phyloP scores from a whole-genome alignment of 2,888 invertebrate genomes.

The Tromatobia lineatoria region DNA sequence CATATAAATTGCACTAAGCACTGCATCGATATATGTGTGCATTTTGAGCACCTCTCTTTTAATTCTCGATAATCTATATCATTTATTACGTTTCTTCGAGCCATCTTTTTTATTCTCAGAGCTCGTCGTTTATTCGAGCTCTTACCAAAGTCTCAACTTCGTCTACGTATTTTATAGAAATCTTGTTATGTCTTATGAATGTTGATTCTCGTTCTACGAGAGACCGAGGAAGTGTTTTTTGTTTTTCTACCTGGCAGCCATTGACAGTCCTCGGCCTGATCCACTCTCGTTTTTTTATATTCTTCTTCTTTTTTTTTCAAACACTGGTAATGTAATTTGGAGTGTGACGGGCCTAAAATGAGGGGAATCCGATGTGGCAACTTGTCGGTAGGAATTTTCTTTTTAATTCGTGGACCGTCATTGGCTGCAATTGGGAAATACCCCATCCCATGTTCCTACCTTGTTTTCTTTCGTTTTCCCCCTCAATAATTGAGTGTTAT shows the following conservation, averaged over 20 bases:
- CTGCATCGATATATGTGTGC: conserved; percentile 85
- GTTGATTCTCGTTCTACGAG: conserved; percentile 21
- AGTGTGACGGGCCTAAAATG: neutral
- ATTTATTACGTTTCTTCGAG: conserved; percentile 77
- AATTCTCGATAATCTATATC: conserved; percentile 83
- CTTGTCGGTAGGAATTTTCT: neutral
- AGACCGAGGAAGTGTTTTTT: conserved; percentile 1
- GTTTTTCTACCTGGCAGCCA: conserved; percentile 34
- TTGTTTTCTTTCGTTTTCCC: conserved; percentile 82
- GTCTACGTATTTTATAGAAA: conserved; percentile 40
- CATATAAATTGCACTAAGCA: conserved; percentile 85
- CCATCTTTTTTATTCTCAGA: conserved; percentile 64
- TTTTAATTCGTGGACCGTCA: conserved; percentile 65
- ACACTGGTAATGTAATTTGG: neutral
- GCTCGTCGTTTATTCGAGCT: conserved; percentile 69
- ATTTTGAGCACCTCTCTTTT: conserved; percentile 85
- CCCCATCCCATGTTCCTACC: conserved; percentile 18
- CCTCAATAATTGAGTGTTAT: conserved; percentile 86
- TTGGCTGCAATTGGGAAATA: conserved; percentile 77
- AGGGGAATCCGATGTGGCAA: neutral
- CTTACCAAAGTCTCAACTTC: conserved; percentile 38
- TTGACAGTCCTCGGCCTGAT: conserved; percentile 14
- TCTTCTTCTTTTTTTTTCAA: neutral
- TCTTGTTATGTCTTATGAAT: conserved; percentile 32
- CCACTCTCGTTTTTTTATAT: neutral